Evolutionary conservation across 1,140 invertebrate genomes (phyloP).

Genomic region (Brachionus rubens): DNA sequence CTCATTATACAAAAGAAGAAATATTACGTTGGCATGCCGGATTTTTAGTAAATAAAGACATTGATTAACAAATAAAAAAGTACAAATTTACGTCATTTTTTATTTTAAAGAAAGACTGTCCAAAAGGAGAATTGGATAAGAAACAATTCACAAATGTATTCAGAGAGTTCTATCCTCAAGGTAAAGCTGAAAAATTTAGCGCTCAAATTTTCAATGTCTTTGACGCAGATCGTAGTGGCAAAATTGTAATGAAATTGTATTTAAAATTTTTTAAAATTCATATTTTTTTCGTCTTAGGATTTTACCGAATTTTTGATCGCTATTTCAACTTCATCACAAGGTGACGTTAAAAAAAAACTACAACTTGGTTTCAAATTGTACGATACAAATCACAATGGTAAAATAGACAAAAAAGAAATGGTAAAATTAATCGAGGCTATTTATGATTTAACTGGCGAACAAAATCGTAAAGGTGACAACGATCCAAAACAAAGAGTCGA

Average conservation of each 20-base stretch:
- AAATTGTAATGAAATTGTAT: background rate
- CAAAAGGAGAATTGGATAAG: constrained; percentile 37
- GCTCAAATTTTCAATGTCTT: constrained; percentile 40
- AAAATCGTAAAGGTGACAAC: constrained; percentile 39
- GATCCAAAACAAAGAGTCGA: constrained; percentile 45
- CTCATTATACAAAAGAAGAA: constrained; percentile 40
- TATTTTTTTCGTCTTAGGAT: background rate
- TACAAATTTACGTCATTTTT: no score
- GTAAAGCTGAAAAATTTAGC: constrained; percentile 17
- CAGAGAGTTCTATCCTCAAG: constrained; percentile 37
- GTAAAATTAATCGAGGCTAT: constrained; percentile 31
- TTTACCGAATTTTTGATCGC: constrained; percentile 46
- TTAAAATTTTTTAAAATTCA: background rate
- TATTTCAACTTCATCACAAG: constrained; percentile 33
- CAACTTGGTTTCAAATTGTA: constrained; percentile 38
- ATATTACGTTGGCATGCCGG: constrained; percentile 37
- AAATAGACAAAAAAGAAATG: constrained; percentile 46
- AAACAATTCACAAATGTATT: constrained; percentile 47
- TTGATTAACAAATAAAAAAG: no score
- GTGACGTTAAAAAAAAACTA: constrained; percentile 35
- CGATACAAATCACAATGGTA: constrained; percentile 44
- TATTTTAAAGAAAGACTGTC: constrained; percentile 47
- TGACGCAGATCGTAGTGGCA: constrained; percentile 29
- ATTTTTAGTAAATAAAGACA: constrained; percentile 31
- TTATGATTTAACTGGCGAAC: constrained; percentile 45